Conservation (phyloP, 2,888 invertebrate genomes). For the Podabrus alpinus region DNA sequence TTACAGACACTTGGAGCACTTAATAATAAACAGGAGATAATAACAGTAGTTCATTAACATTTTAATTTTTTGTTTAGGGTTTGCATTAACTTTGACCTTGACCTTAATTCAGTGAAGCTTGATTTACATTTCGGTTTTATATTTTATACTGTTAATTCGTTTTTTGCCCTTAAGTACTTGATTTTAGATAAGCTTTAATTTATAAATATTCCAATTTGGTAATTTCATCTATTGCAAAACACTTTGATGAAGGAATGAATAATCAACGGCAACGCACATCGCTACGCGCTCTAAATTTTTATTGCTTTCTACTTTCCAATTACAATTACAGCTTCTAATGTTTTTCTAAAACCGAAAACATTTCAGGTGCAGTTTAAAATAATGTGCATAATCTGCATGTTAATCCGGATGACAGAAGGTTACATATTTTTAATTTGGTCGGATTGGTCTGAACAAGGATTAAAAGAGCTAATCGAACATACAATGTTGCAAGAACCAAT, state of each 20-base stretch:
- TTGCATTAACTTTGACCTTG: background rate
- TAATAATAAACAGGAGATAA: background rate
- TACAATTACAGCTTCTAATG: no score
- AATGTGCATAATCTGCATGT: no score
- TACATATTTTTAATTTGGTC: background rate
- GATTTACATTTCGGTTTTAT: background rate
- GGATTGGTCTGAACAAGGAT: background rate
- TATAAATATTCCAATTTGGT: no score
- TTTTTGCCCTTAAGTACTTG: no score
- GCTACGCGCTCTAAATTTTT: no score
- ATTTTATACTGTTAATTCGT: background rate
- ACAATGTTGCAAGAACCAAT: background rate
- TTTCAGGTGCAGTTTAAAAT: no score
- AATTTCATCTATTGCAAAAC: no score
- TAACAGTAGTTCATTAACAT: background rate
- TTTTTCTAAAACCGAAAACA: no score
- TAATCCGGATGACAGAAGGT: background rate
- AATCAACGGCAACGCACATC: no score
- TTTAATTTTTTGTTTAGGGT: background rate
- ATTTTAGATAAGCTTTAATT: no score
- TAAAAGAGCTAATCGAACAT: background rate
- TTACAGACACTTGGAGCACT: background rate
- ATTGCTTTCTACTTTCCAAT: no score
- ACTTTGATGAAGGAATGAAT: no score
- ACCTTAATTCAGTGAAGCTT: background rate